Percentiles rank a stretch among this genome's conserved stretches.
Conservation (phyloP, 2,113 vertebrate genomes). For the Tursiops truncatus region DNA sequence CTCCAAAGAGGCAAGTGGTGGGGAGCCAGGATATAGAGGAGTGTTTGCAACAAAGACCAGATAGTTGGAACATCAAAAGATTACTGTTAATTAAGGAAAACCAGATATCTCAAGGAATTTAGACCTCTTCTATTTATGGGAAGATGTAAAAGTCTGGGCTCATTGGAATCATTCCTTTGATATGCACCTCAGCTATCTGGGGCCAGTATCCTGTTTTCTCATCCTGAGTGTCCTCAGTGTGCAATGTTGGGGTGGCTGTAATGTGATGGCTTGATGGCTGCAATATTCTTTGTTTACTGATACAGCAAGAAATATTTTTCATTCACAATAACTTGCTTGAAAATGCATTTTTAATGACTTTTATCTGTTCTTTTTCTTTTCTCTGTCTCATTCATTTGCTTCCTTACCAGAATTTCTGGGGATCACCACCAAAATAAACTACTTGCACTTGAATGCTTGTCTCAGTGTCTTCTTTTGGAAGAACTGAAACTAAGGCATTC, state of each 20-base stretch:
- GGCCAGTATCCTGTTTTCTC: neutral
- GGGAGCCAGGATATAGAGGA: neutral
- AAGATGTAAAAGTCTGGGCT: neutral
- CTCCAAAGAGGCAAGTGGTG: neutral
- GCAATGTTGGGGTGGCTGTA: neutral
- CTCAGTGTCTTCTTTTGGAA: neutral
- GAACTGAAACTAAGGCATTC: neutral
- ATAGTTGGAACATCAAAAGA: neutral
- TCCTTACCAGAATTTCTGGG: neutral
- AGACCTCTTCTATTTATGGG: neutral
- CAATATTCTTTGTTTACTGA: neutral
- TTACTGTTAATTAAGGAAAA: neutral
- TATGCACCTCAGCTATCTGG: neutral
- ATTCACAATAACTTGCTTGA: neutral
- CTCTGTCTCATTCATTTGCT: neutral
- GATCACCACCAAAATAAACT: neutral
- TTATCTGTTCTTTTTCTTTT: neutral
- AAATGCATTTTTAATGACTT: neutral
- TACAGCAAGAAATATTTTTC: neutral
- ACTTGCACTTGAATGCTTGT: neutral
- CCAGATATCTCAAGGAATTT: neutral
- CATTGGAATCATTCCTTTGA: neutral
- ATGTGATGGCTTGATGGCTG: neutral
- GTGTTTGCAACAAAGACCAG: neutral
- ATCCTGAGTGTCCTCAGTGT: neutral